A percentile compares a stretch with the other conserved stretches of the same genome.
These are phyloP conservation scores for Pao palembangensis DNA, from an alignment of 2,113 vertebrate genomes.

Conservation along the genomic window DNA sequence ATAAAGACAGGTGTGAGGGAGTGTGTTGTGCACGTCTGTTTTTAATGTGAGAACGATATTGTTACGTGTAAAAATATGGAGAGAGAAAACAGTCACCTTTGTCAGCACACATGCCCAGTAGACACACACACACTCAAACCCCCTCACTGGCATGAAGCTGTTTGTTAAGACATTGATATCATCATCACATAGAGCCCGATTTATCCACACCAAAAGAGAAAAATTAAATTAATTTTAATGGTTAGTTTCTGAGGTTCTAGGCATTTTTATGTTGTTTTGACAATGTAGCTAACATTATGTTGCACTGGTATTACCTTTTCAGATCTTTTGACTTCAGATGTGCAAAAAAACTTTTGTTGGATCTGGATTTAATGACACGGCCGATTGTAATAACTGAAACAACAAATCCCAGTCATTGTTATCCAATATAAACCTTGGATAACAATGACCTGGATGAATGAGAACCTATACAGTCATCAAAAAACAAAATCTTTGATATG, in stretches of 20 bases:
- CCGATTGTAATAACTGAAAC: no score
- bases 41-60: constrained; percentile 49
- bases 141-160: background rate
- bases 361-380: no score
- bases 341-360: no score
- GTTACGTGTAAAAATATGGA: constrained; percentile 68
- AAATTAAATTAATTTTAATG: background rate
- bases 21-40: constrained; percentile 37
- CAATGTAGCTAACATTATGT: no score
- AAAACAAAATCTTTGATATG: constrained; percentile 5
- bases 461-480: background rate
- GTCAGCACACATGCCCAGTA: constrained; percentile 53
- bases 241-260: background rate
- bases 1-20: constrained; percentile 15
- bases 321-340: no score
- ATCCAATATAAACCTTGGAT: background rate
- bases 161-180: background rate
- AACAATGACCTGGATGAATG: no score
- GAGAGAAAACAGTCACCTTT: constrained; percentile 68
- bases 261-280: no score
- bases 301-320: no score
- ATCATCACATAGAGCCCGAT: constrained; percentile 12
- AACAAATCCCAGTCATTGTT: no score
- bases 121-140: background rate
- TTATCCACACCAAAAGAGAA: background rate